Evolutionary conservation across 2,113 vertebrate genomes (phyloP), one percentile per base, ranked within the genome.

Genomic region (Dicentrarchus labrax): DNA sequence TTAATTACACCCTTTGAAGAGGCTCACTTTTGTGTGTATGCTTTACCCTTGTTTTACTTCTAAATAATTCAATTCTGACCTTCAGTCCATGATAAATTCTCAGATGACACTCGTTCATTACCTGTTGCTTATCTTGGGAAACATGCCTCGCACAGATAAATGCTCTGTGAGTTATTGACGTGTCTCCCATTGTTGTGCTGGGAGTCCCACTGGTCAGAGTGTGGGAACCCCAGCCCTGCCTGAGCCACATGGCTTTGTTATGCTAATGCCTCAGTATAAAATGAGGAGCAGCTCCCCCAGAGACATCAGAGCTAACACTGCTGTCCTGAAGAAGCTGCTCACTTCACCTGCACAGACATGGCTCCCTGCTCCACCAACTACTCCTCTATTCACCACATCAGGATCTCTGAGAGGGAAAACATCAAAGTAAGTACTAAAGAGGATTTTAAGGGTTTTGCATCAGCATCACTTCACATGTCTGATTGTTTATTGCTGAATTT

Each of bases 181-280:
- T 89, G 89, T 89, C 90, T 80, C 45, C 87, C 82, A 94, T 96
- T 95, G 95, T 96, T 93, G 90, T 66, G 66, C 73, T 86, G 92
- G 88, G 90, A 93, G 86, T 89, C 93, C 94, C 93, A 94, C 89
- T 88, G 94, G 91, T 92, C 88, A 61, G 93, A 95, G 94, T 96
- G 95, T 96, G 95, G 95, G 95, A 96, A 96, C 94, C 94, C 93
- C 86, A 94, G 92, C 92, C 79, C 88, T 85, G 90, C 91, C 91
- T 91, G 79, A 91, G 92, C 89, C 94, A 94, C 94, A 94, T 93
- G 95, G 89, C 94, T 96, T 96, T 96, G 94, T 96, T 90, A 96
- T 96, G 95, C 85, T 94, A 96, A 96, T 96, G 47, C 7, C 3
- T 4, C 12, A 11, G 82, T 96, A 96, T 96, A 95, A 95, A 96